Percentiles rank a stretch among this genome's conserved stretches.
These are phyloP conservation scores for Argentina silus DNA, from an alignment of 2,797 vertebrate genomes.

Conservation along the genomic window DNA sequence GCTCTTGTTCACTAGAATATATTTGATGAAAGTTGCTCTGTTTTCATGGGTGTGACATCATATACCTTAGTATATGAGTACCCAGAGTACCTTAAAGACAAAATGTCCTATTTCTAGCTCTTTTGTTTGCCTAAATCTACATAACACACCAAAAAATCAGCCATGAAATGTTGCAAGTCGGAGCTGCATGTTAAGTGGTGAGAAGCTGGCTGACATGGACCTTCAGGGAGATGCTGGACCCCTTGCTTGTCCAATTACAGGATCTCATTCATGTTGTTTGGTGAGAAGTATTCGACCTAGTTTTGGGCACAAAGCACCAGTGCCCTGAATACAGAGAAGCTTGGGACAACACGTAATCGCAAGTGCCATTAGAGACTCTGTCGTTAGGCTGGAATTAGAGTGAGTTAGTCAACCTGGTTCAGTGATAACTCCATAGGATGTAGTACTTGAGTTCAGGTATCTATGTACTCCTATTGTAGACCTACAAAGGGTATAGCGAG, in stretches of 20 bases:
- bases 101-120: conserved; percentile 60
- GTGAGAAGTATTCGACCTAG: conserved; percentile 84
- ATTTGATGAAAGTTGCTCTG: too few relatives aligned
- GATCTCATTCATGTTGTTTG: conserved; percentile 77
- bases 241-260: conserved; percentile 79
- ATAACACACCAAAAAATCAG: conserved; percentile 47
- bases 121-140: conserved; percentile 58
- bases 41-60: too few relatives aligned
- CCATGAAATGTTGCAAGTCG: conserved; percentile 70
- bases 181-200: conserved; percentile 70
- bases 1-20: too few relatives aligned
- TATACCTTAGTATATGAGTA: too few relatives aligned
- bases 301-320: conserved; percentile 78
- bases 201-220: conserved; percentile 58
- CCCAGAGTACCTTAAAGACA: conserved; percentile 31
- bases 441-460: neutral
- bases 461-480: neutral
- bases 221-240: conserved; percentile 67
- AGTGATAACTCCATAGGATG: conserved; percentile 25
- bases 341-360: conserved; percentile 71
- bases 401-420: conserved; percentile 54
- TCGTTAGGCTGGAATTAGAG: conserved; percentile 67
- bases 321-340: conserved; percentile 79
- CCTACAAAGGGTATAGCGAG: neutral
- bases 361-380: conserved; percentile 66